These are phyloP conservation scores for Sinopyrophorus schimmeli DNA, from an alignment of 2,888 invertebrate species.

Conservation along the genomic window DNA sequence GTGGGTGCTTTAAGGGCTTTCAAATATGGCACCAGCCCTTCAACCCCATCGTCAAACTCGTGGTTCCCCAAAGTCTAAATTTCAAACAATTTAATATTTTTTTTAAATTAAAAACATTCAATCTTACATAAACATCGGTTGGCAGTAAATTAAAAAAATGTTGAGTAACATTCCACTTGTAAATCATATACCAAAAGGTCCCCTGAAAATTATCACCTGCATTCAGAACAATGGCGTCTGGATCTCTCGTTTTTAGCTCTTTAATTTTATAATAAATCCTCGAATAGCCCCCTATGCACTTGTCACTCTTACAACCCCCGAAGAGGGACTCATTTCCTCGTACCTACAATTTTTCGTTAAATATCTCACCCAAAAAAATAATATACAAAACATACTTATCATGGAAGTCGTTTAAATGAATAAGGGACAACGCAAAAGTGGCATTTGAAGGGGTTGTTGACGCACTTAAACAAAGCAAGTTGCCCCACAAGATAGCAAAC, in stretches of 20 bases:
- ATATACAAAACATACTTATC: constrained; percentile 56
- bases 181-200: constrained; percentile 78
- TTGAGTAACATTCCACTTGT: constrained; percentile 75
- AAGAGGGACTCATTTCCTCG: constrained; percentile 60
- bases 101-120: not conserved
- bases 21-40: constrained; percentile 73
- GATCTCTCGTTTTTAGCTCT: constrained; percentile 55
- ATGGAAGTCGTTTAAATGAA: constrained; percentile 64
- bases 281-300: constrained; percentile 73
- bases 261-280: constrained; percentile 64
- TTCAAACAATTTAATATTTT: not conserved
- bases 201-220: constrained; percentile 87
- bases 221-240: constrained; percentile 71
- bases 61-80: constrained; percentile 81
- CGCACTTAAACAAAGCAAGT: too few relatives aligned
- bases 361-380: not conserved
- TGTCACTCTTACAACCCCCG: constrained; percentile 60
- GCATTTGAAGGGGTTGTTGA: too few relatives aligned
- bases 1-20: constrained; percentile 66
- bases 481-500: too few relatives aligned
- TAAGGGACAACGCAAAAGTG: constrained; percentile 61
- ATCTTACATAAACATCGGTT: constrained; percentile 76
- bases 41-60: constrained; percentile 79
- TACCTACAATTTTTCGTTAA: constrained; percentile 50
- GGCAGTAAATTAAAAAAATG: constrained; percentile 74